Evolutionary conservation across 64 coral and sea anemone species (phyloP), one percentile per base, ranked within the genome.

Genomic region (Exaiptasia diaphana): DNA sequence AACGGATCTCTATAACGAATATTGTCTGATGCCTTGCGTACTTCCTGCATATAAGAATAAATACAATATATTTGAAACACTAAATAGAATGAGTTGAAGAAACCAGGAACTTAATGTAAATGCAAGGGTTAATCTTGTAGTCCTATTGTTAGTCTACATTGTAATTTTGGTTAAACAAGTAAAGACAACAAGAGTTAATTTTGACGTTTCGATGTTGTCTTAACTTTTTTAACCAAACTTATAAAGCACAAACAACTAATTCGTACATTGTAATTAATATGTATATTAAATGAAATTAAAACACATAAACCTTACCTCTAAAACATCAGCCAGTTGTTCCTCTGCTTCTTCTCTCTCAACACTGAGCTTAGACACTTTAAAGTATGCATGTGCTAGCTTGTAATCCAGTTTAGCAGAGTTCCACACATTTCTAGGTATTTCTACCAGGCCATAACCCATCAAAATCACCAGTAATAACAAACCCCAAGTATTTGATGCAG

Each of bases 401-500:
- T 92, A 92, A 3, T 99, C 95, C 15, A 89, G 74, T 33, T 74
- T 84, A 12, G 95, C 90, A 54, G 81, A 83, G 61, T 93, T 87
- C 95, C 95, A 99, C 5, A 87, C 82, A 3, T 78, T 88, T 0
- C 95, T 79, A 20, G 95, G 95, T 24, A 99, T 87, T 64, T 99
- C 95, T 3, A 99, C 95, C 46, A 99, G 68, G 15, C 95, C 95
- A 77, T 99, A 99, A 0, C 95, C 95, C 95, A 99, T 99, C 3
- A 99, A 68, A 22, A 99, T 69, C 13, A 99, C 95, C 24, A 99
- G 43, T 4, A 99, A 62, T 25, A 99, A 35, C 15, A 99, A 70
- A 39, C 95, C 89, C 95, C 95, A 99, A 0, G 95, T 99, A 74
- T 99, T 99, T 3, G 95, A 99, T 31, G 95, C 95, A 0, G 95